These are phyloP conservation scores for Lissonota sp. DNA, from an alignment of 2,888 invertebrate species.

Conservation along the genomic window DNA sequence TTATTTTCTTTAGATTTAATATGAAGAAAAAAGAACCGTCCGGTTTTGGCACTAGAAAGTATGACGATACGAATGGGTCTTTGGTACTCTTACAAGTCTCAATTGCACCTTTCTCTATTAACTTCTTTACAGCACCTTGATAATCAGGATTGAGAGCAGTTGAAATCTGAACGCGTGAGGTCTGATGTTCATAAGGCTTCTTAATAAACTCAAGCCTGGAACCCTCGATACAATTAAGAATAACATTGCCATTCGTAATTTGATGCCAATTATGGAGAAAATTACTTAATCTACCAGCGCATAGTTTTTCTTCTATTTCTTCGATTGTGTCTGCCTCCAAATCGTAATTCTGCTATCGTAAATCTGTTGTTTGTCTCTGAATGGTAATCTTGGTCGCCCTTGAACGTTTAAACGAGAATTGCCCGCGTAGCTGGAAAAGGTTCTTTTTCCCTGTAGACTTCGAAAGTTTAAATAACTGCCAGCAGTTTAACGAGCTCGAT, in stretches of 20 bases:
- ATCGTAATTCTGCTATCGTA: constrained; percentile 24
- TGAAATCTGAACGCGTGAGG: constrained; percentile 12
- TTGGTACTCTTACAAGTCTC: constrained; percentile 18
- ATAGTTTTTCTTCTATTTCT: constrained; percentile 29
- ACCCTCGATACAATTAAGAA: constrained; percentile 46
- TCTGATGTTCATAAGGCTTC: background rate
- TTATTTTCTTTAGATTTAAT: constrained; percentile 37
- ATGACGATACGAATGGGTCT: constrained; percentile 52
- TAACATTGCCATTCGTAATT: constrained; percentile 48
- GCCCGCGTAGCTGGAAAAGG: constrained; percentile 36
- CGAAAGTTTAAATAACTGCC: constrained; percentile 24
- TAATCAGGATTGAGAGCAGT: constrained; percentile 17
- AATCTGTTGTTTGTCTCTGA: constrained; percentile 40
- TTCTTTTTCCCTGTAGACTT: constrained; percentile 35
- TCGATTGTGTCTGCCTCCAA: constrained; percentile 14
- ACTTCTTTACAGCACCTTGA: constrained; percentile 6
- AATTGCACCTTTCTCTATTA: constrained; percentile 40
- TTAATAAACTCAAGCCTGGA: constrained; percentile 40
- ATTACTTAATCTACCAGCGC: constrained; percentile 46
- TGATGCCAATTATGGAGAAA: constrained; percentile 38
- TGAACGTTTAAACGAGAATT: constrained; percentile 11
- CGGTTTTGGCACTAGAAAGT: constrained; percentile 52
- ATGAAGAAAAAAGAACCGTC: constrained; percentile 55
- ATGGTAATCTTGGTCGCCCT: constrained; percentile 20
- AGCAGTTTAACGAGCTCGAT: background rate